Evolutionary conservation across 2,113 vertebrate genomes (phyloP).

Genomic region (Cyrtonyx montezumae): DNA sequence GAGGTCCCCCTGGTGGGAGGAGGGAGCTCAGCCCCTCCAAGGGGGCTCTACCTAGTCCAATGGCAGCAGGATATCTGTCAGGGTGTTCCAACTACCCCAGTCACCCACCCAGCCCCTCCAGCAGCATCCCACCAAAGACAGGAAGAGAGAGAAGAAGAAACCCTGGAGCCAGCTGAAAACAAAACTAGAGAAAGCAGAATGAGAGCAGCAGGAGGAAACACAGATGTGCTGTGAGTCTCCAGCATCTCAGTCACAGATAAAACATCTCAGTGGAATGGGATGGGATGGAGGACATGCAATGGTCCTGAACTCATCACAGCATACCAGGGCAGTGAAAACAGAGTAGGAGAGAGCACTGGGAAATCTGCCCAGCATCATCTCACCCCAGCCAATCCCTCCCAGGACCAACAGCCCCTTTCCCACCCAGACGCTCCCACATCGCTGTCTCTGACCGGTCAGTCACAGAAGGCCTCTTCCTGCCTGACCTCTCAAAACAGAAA

Average conservation of each 20-base stretch:
- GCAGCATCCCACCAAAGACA: not conserved
- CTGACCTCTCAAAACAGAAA: not conserved
- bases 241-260: not conserved
- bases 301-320: not conserved
- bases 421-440: not conserved
- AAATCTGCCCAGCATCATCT: not conserved
- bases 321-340: not conserved
- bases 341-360: not conserved
- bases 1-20: accelerated
- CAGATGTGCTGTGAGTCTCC: not conserved
- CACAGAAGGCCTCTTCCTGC: not conserved
- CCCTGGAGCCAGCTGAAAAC: conserved; percentile 34
- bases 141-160: conserved; percentile 29
- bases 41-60: not conserved
- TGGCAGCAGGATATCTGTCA: not conserved
- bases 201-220: not conserved
- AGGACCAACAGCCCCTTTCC: not conserved
- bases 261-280: accelerated
- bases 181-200: conserved; percentile 69
- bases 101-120: accelerated
- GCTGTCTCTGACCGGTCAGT: not conserved
- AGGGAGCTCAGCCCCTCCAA: accelerated
- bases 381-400: not conserved
- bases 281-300: not conserved
- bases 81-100: not conserved